Base-by-base conservation (phyloP, 2,888 invertebrate genomes). In the Gymnoscelis rufifasciata region DNA sequence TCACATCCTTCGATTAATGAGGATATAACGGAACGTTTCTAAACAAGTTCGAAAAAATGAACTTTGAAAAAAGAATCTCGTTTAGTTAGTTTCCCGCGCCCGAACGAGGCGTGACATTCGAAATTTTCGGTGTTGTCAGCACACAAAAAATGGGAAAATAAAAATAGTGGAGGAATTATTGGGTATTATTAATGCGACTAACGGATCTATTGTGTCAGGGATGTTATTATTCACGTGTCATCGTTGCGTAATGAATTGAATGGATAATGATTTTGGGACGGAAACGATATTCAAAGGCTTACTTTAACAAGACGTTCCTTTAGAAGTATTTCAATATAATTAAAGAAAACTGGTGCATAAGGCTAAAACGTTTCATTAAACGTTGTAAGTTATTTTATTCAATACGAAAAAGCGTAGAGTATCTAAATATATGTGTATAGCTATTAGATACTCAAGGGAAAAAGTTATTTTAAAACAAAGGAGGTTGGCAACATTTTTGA, bases 91-190 rank as follows among this genome's bases (percentile, higher is more conserved):
- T 82, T 82, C 80, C 80, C 77, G 73, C 75, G 74, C 71, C 59
- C 77, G 83, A 83, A 86, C 83, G 76, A 87, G 84, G 81, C 87
- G 86, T 86, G 86, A 86, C 87, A 86, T 78, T 84, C 56, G 74
- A 83, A 84, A 84, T 78, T 75, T 78, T 74, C 72, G 75, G 66
- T 59, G 61, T 60, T 79, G 79, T 74, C 77, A 79, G 78, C 70
- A 51, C 54, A 72, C 66, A 79, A 78, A 78, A 79, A 78, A 71
- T 54, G 57, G 68, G 77, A 79, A 77, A 71, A 60, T 57, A 57
- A 69, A 69, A 52, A 49, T 47, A 67, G 68, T 66, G 66, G 66
- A 74, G 77, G 78, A 75, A 81, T 77, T 78, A 73, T 77, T 76
- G 72, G 77, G 73, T 69, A 77, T 71, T 81, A 79, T 82, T 80